Evolutionary conservation across 2,888 invertebrate genomes (phyloP).

Genomic region (Neocrepidodera transversa): DNA sequence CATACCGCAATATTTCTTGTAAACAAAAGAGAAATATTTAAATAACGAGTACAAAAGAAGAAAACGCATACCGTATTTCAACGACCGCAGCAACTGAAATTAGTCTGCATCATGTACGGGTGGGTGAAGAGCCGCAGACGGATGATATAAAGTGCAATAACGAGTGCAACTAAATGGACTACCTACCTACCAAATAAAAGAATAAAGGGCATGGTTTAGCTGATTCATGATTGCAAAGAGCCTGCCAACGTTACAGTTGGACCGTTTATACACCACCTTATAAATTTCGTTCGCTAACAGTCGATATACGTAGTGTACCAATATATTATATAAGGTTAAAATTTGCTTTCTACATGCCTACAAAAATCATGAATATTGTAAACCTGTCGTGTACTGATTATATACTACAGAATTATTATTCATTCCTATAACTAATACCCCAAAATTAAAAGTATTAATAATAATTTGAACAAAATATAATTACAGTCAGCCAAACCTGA

Average conservation of each 20-base stretch:
- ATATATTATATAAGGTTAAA: too few species aligned
- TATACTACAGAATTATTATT: too few species aligned
- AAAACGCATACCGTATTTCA: conserved; percentile 15
- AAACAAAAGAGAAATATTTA: conserved; percentile 11
- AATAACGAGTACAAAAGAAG: conserved; percentile 10
- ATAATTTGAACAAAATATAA: too few species aligned
- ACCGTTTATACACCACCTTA: conserved; percentile 20
- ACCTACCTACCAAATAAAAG: conserved; percentile 21
- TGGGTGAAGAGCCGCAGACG: conserved; percentile 19
- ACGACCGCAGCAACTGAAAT: conserved; percentile 16
- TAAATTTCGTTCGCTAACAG: conserved; percentile 23
- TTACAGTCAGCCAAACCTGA: too few species aligned
- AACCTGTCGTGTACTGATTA: too few species aligned
- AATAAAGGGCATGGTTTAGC: conserved; percentile 24
- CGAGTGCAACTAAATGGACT: conserved; percentile 24
- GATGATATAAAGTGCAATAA: conserved; percentile 29
- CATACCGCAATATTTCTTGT: neutral
- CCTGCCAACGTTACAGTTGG: conserved; percentile 16
- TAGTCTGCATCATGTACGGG: conserved; percentile 20
- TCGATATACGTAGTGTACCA: conserved; percentile 10
- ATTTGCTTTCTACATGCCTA: too few species aligned
- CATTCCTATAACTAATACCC: too few species aligned
- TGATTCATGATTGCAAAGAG: conserved; percentile 21
- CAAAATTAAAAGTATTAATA: too few species aligned
- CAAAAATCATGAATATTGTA: too few species aligned